phyloP scores from a whole-genome alignment of 2,113 vertebrate genomes.

The Clarias gariepinus region DNA sequence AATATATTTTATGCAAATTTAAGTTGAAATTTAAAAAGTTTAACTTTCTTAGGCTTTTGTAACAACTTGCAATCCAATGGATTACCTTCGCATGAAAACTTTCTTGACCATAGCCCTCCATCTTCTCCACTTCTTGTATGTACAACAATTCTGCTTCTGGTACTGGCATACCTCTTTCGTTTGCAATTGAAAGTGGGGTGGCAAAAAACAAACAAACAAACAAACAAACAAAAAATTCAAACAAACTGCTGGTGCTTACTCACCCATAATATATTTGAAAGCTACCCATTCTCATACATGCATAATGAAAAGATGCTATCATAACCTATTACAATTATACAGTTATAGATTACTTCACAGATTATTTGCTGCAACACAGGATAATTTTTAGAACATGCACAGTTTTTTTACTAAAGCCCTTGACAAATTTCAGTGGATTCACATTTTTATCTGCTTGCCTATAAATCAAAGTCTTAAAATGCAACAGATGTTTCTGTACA shows the following conservation, averaged over 20 bases:
- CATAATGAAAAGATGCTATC: background rate
- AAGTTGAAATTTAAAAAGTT: background rate
- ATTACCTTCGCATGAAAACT: constrained; percentile 91
- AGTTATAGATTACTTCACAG: background rate
- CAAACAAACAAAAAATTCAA: background rate
- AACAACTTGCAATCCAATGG: background rate
- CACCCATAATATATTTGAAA: background rate
- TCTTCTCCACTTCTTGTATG: constrained; percentile 96
- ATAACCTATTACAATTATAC: background rate
- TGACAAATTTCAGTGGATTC: constrained; percentile 3
- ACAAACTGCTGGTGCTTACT: background rate
- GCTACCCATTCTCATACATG: background rate
- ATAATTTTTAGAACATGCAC: background rate
- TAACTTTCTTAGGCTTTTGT: background rate
- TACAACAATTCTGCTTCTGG: constrained; percentile 94
- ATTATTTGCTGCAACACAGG: background rate
- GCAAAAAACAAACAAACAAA: constrained; percentile 19
- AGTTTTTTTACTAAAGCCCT: background rate
- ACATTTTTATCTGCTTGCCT: background rate
- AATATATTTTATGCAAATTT: background rate
- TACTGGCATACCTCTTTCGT: constrained; percentile 82
- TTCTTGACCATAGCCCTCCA: constrained; percentile 95
- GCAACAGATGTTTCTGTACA: background rate
- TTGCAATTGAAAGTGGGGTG: background rate
- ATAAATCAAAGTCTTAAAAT: background rate